Percentiles rank a stretch among this genome's conserved stretches.
Conservation (phyloP, 2,888 invertebrate species). For the Hemaris fuciformis region DNA sequence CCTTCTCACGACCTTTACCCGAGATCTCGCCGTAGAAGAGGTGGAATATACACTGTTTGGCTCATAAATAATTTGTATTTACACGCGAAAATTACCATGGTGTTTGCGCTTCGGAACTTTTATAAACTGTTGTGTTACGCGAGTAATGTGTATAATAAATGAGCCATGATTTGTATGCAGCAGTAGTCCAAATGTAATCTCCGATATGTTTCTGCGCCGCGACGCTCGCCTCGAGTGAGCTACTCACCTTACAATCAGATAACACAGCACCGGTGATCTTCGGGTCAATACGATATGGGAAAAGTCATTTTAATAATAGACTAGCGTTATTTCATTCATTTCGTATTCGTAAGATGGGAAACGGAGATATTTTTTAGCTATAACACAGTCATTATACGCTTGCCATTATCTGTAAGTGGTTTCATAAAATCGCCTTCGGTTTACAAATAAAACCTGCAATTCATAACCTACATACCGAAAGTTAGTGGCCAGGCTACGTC, state of each 20-base stretch:
- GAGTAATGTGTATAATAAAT: background rate
- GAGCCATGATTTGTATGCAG: background rate
- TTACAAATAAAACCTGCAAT: background rate
- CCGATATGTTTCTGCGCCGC: background rate
- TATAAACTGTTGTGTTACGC: background rate
- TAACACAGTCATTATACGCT: background rate
- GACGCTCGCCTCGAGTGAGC: background rate
- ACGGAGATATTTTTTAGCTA: background rate
- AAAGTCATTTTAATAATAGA: conserved; percentile 1
- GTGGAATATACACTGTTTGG: background rate
- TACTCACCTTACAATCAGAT: background rate
- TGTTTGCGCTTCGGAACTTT: background rate
- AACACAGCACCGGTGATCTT: background rate
- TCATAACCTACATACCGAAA: conserved; percentile 2
- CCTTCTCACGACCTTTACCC: conserved; percentile 24
- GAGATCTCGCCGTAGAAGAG: background rate
- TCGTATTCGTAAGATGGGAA: background rate
- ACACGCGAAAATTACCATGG: background rate
- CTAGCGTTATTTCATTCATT: background rate
- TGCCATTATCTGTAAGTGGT: background rate
- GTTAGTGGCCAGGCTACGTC: background rate
- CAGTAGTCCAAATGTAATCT: background rate
- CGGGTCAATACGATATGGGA: background rate
- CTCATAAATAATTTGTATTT: background rate
- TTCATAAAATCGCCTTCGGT: background rate